Evolutionary conservation across 2,888 invertebrate species (phyloP), one percentile per base, ranked within the genome.

Genomic region (Trachelus stipa): DNA sequence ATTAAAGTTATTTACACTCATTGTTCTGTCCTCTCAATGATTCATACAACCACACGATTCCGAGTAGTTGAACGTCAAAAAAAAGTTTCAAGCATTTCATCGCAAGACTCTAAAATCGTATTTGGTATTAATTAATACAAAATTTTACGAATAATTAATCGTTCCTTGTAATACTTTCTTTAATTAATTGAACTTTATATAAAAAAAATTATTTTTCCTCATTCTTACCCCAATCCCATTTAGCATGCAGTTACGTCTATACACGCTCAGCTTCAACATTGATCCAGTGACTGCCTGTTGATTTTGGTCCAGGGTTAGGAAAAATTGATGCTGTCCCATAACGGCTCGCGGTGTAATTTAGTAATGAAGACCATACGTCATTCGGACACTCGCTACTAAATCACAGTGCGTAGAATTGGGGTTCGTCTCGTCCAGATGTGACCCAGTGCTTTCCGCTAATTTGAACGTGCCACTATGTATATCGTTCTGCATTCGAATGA

Each of bases 381-480:
- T 84, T 81, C 83, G 81, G 81, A 85, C 84, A 81, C 78, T 77
- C 82, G 81, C 81, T 81, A 84, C 81, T 89, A 88, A 88, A 89
- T 90, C 89, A 88, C 87, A 81, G 85, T 85, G 85, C 87, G 85
- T 86, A 85, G 85, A 56, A 88, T 88, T 87, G 87, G 88, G 85
- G 85, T 83, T 85, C 84, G 85, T 83, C 86, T 85, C 83, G 82
- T 84, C 88, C 88, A 88, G 89, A 88, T 89, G 88, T 83, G 88
- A 87, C 88, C 88, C 84, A 85, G 85, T 86, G 85, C 86, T 88
- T 87, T 87, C 85, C 84, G 85, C 86, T 88, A 88, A 88, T 89
- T 88, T 85, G 84, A 85, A 82, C 81, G 80, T 85, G 85, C 1
- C 23, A 9, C 56, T 23, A 56, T 0, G 56, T 56, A 56, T 23